These are phyloP conservation scores for Melanophora roralis DNA, from an alignment of 2,888 invertebrate species.

Conservation along the genomic window DNA sequence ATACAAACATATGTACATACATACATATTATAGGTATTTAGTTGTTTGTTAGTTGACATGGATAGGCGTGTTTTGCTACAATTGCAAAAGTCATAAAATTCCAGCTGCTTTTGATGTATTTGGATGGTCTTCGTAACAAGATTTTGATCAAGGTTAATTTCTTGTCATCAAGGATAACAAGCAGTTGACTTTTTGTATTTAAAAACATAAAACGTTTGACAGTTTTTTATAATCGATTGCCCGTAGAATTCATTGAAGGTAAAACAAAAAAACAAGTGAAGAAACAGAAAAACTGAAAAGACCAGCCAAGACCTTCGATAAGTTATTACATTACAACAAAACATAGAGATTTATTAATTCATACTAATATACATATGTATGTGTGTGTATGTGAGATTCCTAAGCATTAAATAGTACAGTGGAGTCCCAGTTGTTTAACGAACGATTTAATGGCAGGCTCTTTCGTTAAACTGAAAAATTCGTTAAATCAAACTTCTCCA, in stretches of 20 bases:
- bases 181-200: slow-evolving; percentile 48
- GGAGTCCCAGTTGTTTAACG: no score
- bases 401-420: no score
- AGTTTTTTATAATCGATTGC: slow-evolving; percentile 20
- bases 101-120: slow-evolving; percentile 42
- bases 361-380: slow-evolving; percentile 10
- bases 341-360: background rate
- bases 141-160: slow-evolving; percentile 52
- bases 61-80: slow-evolving; percentile 45
- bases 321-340: background rate
- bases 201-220: slow-evolving; percentile 42
- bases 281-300: background rate
- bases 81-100: slow-evolving; percentile 53
- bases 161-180: slow-evolving; percentile 36
- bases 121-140: slow-evolving; percentile 38
- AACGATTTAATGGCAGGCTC: no score
- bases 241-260: background rate
- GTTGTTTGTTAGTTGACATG: background rate
- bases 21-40: background rate
- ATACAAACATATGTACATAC: background rate
- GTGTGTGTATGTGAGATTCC: no score
- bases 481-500: no score
- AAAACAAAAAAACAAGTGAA: background rate
- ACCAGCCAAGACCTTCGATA: background rate
- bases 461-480: no score